phyloP scores from a whole-genome alignment of 1,140 invertebrate genomes.

The Pseudobourletiella spinata region DNA sequence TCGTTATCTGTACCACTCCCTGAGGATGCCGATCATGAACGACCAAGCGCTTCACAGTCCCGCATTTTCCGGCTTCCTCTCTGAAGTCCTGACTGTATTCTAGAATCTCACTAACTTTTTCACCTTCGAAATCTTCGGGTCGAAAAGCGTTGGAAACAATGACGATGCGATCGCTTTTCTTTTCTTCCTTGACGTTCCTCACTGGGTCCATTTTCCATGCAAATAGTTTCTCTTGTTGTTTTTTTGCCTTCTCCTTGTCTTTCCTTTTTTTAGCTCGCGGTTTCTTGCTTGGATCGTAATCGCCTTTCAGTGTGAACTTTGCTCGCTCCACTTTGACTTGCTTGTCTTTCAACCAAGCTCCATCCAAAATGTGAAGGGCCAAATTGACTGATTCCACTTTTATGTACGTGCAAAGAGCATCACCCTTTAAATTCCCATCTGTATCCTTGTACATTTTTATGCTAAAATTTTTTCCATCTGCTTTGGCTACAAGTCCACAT shows the following conservation, averaged over 20 bases:
- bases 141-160: slow-evolving; percentile 92
- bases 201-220: slow-evolving; percentile 93
- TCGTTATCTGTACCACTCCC: slow-evolving; percentile 85
- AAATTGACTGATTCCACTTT: slow-evolving; percentile 93
- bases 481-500: slow-evolving; percentile 86
- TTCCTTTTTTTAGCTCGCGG: slow-evolving; percentile 85
- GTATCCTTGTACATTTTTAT: slow-evolving; percentile 86
- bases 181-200: slow-evolving; percentile 56
- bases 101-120: slow-evolving; percentile 69
- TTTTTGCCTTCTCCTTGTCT: slow-evolving; percentile 81
- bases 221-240: slow-evolving; percentile 86
- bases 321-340: slow-evolving; percentile 83
- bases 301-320: slow-evolving; percentile 89
- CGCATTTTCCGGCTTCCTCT: slow-evolving; percentile 83
- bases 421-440: slow-evolving; percentile 79
- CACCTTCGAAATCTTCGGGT: slow-evolving; percentile 77
- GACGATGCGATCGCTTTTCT: slow-evolving; percentile 80
- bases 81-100: slow-evolving; percentile 86
- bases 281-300: slow-evolving; percentile 87
- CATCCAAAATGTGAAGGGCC: slow-evolving; percentile 87
- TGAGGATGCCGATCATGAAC: slow-evolving; percentile 91
- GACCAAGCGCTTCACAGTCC: slow-evolving; percentile 81
- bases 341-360: slow-evolving; percentile 65
- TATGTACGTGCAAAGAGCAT: slow-evolving; percentile 94
- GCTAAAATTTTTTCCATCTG: slow-evolving; percentile 72